These are phyloP conservation scores for Spodoptera exigua DNA, from an alignment of 2,888 invertebrate species.

Conservation along the genomic window DNA sequence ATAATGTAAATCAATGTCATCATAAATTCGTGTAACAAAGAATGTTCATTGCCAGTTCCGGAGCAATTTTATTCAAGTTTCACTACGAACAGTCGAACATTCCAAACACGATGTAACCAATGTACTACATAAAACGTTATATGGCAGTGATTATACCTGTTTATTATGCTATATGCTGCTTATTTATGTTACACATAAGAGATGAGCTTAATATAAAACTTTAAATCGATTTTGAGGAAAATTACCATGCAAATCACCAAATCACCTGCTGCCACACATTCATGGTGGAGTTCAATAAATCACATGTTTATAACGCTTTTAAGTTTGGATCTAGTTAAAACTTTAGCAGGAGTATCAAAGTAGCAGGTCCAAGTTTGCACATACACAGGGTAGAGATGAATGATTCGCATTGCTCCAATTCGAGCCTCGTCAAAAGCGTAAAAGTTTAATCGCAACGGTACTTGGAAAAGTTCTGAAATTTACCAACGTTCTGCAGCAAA, in stretches of 20 bases:
- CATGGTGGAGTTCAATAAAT: conserved; percentile 61
- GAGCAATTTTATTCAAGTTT: conserved; percentile 39
- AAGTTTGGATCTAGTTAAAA: conserved; percentile 70
- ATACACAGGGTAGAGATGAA: conserved; percentile 59
- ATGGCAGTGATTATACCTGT: conserved; percentile 4
- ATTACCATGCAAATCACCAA: no score
- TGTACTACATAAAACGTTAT: conserved; percentile 12
- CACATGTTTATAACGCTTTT: conserved; percentile 61
- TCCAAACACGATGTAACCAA: conserved; percentile 14
- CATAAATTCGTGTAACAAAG: conserved; percentile 40
- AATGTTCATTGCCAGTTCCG: conserved; percentile 28
- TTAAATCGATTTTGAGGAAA: no score
- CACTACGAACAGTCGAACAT: conserved; percentile 31
- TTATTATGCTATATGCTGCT: not conserved
- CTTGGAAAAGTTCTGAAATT: no score
- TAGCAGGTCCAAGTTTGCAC: conserved; percentile 65
- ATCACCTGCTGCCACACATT: no score
- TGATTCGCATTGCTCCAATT: conserved; percentile 16
- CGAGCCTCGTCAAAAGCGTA: conserved; percentile 62
- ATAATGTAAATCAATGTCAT: conserved; percentile 42
- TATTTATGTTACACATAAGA: conserved; percentile 1
- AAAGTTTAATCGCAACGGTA: conserved; percentile 76
- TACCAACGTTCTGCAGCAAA: no score
- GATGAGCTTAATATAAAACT: conserved; percentile 9
- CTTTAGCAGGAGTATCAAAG: conserved; percentile 63